Conservation (phyloP, 2,888 invertebrate species). For the Rhagonycha fulva region DNA sequence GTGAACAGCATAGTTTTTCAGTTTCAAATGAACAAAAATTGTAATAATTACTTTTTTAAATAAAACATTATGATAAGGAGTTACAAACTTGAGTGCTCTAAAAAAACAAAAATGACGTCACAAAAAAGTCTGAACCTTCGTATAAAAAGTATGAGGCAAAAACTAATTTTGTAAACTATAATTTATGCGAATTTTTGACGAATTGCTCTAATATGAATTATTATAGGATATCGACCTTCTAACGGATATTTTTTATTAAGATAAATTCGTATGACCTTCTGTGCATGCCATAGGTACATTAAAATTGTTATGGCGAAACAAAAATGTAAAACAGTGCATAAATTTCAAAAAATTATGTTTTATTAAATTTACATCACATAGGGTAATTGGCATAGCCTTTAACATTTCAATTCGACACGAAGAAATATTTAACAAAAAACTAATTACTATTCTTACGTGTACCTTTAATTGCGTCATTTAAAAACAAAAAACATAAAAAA, state of each 20-base stretch:
- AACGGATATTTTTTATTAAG: not conserved
- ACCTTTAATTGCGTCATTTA: not conserved
- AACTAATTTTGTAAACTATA: not conserved
- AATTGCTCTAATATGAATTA: not conserved
- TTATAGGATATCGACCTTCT: not conserved
- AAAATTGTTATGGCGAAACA: not conserved
- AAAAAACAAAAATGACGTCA: too few species aligned
- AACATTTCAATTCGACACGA: not conserved
- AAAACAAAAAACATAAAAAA: not conserved
- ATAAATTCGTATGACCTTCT: not conserved
- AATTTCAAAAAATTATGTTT: not conserved
- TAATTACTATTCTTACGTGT: not conserved
- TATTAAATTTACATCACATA: not conserved
- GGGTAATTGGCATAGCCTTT: not conserved
- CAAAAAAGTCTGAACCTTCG: too few species aligned
- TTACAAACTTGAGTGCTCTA: too few species aligned
- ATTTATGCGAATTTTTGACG: not conserved
- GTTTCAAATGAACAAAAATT: too few species aligned
- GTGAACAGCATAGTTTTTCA: too few species aligned
- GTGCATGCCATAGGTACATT: not conserved
- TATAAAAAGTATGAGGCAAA: not conserved
- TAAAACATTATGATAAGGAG: too few species aligned
- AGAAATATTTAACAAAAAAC: not conserved
- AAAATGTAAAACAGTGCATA: not conserved
- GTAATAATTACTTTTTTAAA: too few species aligned